Base-by-base conservation (phyloP, 2,113 vertebrate species). In the Macheiramphus alcinus region DNA sequence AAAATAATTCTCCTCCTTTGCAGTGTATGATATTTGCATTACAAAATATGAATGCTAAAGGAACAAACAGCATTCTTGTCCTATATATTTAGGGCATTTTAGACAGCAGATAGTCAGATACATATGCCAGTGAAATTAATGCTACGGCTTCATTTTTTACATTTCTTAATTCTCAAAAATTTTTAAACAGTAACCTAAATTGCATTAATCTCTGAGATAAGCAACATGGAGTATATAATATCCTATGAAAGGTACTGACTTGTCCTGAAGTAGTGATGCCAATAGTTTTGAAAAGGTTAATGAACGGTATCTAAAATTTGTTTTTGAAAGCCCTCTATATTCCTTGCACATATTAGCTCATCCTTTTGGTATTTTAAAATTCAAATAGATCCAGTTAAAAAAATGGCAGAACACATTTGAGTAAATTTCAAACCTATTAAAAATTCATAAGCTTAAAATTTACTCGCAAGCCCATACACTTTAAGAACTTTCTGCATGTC, bases 381-480 rank as follows among this genome's bases (percentile, higher is more conserved):
- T 86, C 61, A 96, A 96, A 93, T 7, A 91, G 32, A 80, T 55
- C 12, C 36, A 93, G 38, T 93, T 85, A 79, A 76, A 91, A 90
- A 94, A 71, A 87, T 38, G 55, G 73, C 55, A 96, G 56, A 95
- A 90, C 47, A 88, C 15, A 80, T 85, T 13, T 93, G 36, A 93
- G 86, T 88, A 94, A 96, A 96, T 94, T 92, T 91, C 80, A 94
- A 90, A 50, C 20, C 65, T 42, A 70, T 92, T 92, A 92, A 96
- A 92, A 94, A 93, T 92, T 90, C 59, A 94, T 93, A 61, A 91
- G 11, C 56, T 90, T 84, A 73, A 95, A 96, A 94, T 93, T 92
- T 96, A 86, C 88, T 94, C 53, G 91, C 71, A 94, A 83, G 32
- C 56, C 56, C 65, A 55, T 71, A 48, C 40, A 56, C 86, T 87